phyloP scores from a whole-genome alignment of 2,113 vertebrate species.

The Oophaga pumilio region DNA sequence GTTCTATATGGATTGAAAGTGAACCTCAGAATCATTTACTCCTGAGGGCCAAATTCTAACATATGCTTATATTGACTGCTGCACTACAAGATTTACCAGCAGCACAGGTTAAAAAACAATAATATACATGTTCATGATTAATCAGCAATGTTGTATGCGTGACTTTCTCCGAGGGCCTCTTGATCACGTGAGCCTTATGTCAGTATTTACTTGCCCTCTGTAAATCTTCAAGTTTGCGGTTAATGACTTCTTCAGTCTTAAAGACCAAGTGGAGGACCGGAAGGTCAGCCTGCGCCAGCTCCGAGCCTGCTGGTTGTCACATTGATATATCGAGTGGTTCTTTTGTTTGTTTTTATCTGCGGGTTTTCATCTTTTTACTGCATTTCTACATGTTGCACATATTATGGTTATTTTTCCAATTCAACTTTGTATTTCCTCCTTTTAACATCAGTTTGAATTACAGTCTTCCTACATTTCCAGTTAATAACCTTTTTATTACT shows the following conservation, averaged over 20 bases:
- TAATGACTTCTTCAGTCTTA: background rate
- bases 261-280: background rate
- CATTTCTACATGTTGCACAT: background rate
- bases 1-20: background rate
- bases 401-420: background rate
- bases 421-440: background rate
- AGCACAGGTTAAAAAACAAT: background rate
- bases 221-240: background rate
- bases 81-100: background rate
- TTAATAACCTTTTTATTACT: background rate
- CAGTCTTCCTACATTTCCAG: background rate
- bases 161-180: background rate
- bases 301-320: background rate
- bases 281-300: background rate
- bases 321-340: background rate
- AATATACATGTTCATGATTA: background rate
- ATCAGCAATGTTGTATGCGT: background rate
- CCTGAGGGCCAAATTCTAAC: background rate
- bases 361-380: background rate
- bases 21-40: background rate
- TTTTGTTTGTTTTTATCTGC: background rate
- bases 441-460: constrained; percentile 10
- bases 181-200: background rate
- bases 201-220: background rate
- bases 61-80: background rate